Percentiles rank a stretch among this genome's conserved stretches.
Evolutionary conservation across 2,888 invertebrate species (phyloP).

Genomic region (Chloromyia formosa): DNA sequence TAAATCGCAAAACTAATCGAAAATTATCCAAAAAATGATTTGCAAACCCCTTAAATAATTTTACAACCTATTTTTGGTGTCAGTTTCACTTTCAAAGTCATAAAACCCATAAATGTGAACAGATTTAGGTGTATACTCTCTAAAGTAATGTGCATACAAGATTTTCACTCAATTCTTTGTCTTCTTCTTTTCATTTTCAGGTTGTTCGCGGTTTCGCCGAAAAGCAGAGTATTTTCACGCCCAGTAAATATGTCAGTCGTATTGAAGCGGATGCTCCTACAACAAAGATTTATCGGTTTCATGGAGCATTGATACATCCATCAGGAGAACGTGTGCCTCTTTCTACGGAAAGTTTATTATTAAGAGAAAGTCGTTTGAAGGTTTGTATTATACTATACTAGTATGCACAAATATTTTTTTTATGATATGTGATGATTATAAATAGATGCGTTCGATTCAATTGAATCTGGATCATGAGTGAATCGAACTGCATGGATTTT

Average conservation of each 20-base stretch:
- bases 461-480: too few species aligned
- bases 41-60: too few species aligned
- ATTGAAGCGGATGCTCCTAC: constrained; percentile 95
- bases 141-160: too few species aligned
- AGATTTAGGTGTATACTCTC: too few species aligned
- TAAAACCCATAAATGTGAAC: too few species aligned
- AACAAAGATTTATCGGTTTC: constrained; percentile 94
- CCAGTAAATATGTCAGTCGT: constrained; percentile 81
- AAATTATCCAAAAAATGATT: too few species aligned
- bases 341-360: constrained; percentile 87
- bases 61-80: too few species aligned
- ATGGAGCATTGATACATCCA: constrained; percentile 86
- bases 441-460: too few species aligned
- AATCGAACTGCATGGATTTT: not conserved
- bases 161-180: too few species aligned
- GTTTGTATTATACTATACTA: too few species aligned
- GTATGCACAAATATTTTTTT: not conserved
- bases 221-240: constrained; percentile 77
- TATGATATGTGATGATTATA: not conserved
- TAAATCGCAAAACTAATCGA: too few species aligned
- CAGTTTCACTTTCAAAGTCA: too few species aligned
- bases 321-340: constrained; percentile 82
- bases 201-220: constrained; percentile 63
- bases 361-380: constrained; percentile 90
- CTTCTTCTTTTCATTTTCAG: constrained; percentile 57